Evolutionary conservation across 2,797 vertebrate genomes (phyloP).

Genomic region (Vultur gryphus): DNA sequence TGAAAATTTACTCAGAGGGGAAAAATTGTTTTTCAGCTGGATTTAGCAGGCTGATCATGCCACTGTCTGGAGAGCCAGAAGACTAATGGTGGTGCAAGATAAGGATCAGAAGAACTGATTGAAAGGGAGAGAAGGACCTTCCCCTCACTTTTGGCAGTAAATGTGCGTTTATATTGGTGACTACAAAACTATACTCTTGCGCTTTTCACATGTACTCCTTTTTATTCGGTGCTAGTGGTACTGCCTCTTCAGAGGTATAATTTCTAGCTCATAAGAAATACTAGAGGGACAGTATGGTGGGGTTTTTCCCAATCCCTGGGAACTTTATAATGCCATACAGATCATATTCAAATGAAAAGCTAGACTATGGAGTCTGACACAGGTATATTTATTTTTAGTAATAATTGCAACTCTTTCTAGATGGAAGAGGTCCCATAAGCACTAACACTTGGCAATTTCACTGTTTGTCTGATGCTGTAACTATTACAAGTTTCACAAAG

Average conservation of each 20-base stretch:
- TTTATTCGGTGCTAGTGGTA: not conserved
- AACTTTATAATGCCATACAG: not conserved
- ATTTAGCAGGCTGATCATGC: not conserved
- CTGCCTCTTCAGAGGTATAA: not conserved
- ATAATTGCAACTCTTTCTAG: not conserved
- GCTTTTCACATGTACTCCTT: not conserved
- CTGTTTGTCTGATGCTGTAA: not conserved
- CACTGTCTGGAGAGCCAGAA: not conserved
- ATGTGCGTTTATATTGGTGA: not conserved
- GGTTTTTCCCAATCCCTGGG: not conserved
- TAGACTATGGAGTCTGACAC: not conserved
- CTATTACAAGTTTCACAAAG: not conserved
- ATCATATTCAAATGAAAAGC: not conserved
- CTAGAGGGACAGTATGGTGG: not conserved
- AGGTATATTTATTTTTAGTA: not conserved
- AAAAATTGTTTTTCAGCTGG: not conserved
- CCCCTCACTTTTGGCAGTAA: not conserved
- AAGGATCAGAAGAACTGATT: not conserved
- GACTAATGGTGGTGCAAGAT: not conserved
- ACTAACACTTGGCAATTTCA: not conserved
- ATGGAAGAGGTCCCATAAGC: not conserved
- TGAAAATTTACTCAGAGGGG: not conserved
- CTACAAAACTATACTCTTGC: not conserved
- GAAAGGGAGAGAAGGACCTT: not conserved
- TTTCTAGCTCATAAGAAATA: not conserved